Evolutionary conservation across 2,113 vertebrate genomes (phyloP).

Genomic region (Microcebus lehilahytsara): DNA sequence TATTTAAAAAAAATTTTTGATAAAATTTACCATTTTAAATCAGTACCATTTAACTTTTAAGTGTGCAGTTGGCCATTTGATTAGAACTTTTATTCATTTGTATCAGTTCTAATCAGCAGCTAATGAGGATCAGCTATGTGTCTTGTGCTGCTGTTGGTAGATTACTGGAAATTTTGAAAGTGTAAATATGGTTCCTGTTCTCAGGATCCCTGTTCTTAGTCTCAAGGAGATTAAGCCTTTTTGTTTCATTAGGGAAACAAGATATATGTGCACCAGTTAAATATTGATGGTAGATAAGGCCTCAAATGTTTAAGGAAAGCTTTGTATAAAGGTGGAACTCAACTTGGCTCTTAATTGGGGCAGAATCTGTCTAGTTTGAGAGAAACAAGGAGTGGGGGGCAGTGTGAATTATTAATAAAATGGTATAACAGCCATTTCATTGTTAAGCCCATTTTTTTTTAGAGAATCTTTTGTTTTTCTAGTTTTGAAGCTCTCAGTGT

Average conservation of each 20-base stretch:
- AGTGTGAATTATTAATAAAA: not conserved
- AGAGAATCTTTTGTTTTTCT: not conserved
- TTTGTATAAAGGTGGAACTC: conserved; percentile 2
- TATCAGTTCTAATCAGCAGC: not conserved
- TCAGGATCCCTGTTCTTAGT: not conserved
- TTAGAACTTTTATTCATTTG: conserved; percentile 6
- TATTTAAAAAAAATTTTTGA: not conserved
- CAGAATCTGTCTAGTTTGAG: not conserved
- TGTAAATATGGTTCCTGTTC: conserved; percentile 9
- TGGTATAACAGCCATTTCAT: not conserved
- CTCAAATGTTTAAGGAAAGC: conserved; percentile 9
- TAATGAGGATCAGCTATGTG: not conserved
- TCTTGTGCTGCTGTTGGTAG: not conserved
- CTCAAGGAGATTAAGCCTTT: not conserved
- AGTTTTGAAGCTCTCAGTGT: not conserved
- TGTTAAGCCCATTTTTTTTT: not conserved
- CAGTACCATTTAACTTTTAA: not conserved
- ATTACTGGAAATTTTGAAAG: conserved; percentile 32
- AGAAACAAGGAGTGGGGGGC: not conserved
- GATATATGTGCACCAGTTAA: not conserved
- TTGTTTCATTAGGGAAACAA: conserved; percentile 15
- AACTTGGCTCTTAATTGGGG: not conserved
- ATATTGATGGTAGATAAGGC: not conserved
- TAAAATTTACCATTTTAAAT: conserved; percentile 9
- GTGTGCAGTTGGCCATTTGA: not conserved